Evolutionary conservation across 2,888 invertebrate species (phyloP).

Genomic region (Oscheius sp.): DNA sequence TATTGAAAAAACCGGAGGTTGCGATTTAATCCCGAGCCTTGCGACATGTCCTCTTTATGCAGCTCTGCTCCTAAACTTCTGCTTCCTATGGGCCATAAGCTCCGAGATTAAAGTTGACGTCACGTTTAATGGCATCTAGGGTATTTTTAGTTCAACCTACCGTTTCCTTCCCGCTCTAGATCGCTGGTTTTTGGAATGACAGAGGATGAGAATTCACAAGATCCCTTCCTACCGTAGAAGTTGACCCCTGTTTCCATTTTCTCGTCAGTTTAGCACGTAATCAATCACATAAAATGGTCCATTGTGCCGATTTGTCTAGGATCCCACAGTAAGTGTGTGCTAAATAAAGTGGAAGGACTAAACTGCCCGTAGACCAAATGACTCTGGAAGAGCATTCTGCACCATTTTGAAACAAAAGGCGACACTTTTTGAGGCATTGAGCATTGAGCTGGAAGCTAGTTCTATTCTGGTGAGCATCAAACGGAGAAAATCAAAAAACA

Average conservation of each 20-base stretch:
- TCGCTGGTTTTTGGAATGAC: neutral
- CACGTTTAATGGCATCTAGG: neutral
- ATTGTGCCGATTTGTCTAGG: conserved; percentile 5
- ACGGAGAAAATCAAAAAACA: neutral
- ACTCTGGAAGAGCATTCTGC: neutral
- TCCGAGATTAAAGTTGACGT: conserved; percentile 27
- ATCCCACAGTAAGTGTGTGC: conserved; percentile 17
- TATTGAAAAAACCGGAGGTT: neutral
- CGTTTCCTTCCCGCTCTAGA: neutral
- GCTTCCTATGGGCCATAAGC: conserved; percentile 18
- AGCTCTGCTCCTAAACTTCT: conserved; percentile 16
- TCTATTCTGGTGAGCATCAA: neutral
- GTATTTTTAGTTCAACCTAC: neutral
- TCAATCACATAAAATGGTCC: conserved; percentile 23
- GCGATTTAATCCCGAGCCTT: conserved; percentile 8
- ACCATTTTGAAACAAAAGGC: conserved; percentile 2
- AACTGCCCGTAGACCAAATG: conserved; percentile 12
- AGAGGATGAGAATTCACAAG: neutral
- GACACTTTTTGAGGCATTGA: neutral
- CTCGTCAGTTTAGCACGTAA: neutral
- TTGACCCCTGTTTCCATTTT: conserved; percentile 1
- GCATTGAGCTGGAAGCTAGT: too few species aligned
- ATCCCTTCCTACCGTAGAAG: neutral
- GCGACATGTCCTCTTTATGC: conserved; percentile 15
- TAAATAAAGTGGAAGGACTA: conserved; percentile 21